Evolutionary conservation across 1,140 invertebrate species (phyloP).

Genomic region (Anoplolepis gracilipes): DNA sequence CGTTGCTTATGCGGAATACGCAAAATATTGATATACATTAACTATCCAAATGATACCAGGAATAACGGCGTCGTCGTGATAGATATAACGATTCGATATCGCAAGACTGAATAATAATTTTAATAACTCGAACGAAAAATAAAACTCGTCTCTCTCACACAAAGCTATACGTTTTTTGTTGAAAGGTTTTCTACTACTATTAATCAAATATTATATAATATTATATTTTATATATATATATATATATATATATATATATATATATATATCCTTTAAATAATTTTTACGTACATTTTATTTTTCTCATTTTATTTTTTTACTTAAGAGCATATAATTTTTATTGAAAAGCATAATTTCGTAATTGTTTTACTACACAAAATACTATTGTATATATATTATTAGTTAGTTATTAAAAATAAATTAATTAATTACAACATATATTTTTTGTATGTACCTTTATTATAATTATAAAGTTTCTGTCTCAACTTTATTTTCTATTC

Average conservation of each 20-base stretch:
- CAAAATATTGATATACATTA: conserved; percentile 74
- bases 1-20: conserved; percentile 69
- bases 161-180: background rate
- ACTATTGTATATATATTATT: background rate
- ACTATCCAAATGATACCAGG: conserved; percentile 52
- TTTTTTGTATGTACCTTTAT: too few relatives aligned
- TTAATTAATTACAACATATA: background rate
- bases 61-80: conserved; percentile 15
- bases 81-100: conserved; percentile 4
- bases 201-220: background rate
- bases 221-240: background rate
- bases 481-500: too few relatives aligned
- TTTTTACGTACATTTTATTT: background rate
- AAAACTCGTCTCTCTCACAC: background rate
- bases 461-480: too few relatives aligned
- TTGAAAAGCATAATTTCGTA: background rate
- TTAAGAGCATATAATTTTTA: too few relatives aligned
- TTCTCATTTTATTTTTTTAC: background rate
- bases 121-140: conserved; percentile 45
- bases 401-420: background rate
- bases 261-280: too few relatives aligned
- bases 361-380: background rate
- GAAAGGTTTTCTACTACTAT: background rate
- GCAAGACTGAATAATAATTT: conserved; percentile 61
- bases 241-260: too few relatives aligned